Conservation (phyloP, 2,797 vertebrate species). For the Calcarius lapponicus region DNA sequence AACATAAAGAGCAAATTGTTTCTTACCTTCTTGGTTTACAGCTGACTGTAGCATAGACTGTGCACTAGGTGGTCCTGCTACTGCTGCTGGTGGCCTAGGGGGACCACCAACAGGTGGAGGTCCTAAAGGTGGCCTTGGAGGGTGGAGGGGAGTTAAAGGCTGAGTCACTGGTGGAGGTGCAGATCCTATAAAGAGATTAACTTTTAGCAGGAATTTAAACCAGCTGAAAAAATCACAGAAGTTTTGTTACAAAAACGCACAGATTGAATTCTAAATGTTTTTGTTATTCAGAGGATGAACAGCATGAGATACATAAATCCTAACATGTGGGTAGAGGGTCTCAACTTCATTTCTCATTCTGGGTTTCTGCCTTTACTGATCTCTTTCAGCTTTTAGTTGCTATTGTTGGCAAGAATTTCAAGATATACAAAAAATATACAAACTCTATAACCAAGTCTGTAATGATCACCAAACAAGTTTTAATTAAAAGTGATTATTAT, state of each 20-base stretch:
- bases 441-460: neutral
- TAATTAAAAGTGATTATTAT: neutral
- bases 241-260: neutral
- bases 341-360: neutral
- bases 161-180: conserved; percentile 78
- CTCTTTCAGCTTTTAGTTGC: neutral
- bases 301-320: neutral
- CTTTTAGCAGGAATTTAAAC: conserved; percentile 6
- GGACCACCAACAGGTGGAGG: conserved; percentile 75
- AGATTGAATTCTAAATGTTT: neutral
- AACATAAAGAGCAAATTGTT: neutral
- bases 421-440: neutral
- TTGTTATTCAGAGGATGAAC: neutral
- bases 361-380: neutral
- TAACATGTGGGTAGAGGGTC: neutral
- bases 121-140: conserved; percentile 75
- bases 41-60: conserved; percentile 65
- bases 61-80: conserved; percentile 69
- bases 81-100: conserved; percentile 70
- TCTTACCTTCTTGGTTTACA: conserved; percentile 80
- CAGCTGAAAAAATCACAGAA: neutral
- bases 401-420: neutral
- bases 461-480: neutral
- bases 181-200: conserved; percentile 73
- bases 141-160: conserved; percentile 77